A percentile compares a stretch with the other conserved stretches of the same genome.
These are phyloP conservation scores for Abrostola tripartita DNA, from an alignment of 2,888 invertebrate genomes.

Conservation along the genomic window DNA sequence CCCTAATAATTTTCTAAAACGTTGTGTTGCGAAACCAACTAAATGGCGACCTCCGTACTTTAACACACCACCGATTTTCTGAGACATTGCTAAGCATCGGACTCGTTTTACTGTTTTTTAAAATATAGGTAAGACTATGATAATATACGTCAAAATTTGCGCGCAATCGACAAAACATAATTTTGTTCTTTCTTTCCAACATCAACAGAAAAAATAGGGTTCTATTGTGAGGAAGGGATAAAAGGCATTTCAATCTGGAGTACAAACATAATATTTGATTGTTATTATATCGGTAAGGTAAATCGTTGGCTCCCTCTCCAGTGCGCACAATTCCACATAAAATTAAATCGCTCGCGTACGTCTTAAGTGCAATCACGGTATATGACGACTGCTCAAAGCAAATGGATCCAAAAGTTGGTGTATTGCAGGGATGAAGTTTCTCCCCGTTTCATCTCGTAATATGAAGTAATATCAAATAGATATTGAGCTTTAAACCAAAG, in stretches of 20 bases:
- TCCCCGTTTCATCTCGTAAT: too few species aligned
- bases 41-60: too few species aligned
- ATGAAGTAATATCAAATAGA: too few species aligned
- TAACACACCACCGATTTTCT: too few species aligned
- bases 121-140: too few species aligned
- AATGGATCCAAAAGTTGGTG: neutral
- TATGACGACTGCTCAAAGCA: constrained; percentile 10
- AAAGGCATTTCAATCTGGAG: constrained; percentile 11
- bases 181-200: neutral
- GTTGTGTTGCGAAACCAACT: too few species aligned
- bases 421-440: neutral
- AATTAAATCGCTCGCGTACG: constrained; percentile 36
- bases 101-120: too few species aligned
- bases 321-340: constrained; percentile 21
- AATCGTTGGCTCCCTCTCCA: constrained; percentile 19
- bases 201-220: neutral
- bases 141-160: too few species aligned
- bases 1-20: too few species aligned
- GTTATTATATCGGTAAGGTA: constrained; percentile 19
- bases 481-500: too few species aligned
- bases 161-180: too few species aligned
- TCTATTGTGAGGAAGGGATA: neutral
- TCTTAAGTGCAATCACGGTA: constrained; percentile 22
- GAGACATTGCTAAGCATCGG: too few species aligned
- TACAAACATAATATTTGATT: constrained; percentile 43